Evolutionary conservation across 2,113 vertebrate genomes (phyloP), one percentile per base, ranked within the genome.

Genomic region (Sphaerodactylus townsendi): DNA sequence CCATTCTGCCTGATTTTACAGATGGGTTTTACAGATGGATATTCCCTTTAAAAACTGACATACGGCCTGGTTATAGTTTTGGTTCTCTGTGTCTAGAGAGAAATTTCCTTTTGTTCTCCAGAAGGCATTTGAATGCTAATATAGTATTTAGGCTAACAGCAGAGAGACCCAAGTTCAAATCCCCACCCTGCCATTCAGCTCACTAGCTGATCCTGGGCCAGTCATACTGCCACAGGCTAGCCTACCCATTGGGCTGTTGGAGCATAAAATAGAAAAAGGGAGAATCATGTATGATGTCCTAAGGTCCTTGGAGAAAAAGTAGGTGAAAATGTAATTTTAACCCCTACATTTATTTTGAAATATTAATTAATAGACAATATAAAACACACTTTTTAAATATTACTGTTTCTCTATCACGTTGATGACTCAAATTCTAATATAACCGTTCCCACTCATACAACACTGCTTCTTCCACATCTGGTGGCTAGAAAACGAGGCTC

Each of bases 1-100:
- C 35, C 50, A 35, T 79, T 90, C 46, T 79, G 28, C 72, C 89
- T 88, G 72, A 74, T 88, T 92, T 93, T 92, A 85, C 87, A 85
- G 13, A 56, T 83, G 77, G 37, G 64, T 87, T 86, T 70, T 59
- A n/a, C 56, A 13, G 48, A 23, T 28, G 33, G 30, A 35, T 8
- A 50, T 84, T 76, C 30, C 70, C 10, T 33, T 19, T 25, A 62
- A 70, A 77, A 73, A 77, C 10, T 46, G 83, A 30, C 53, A 48
- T 37, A 79, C 5, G 30, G 25, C 41, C 64, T 33, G 46, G 15
- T 79, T 13, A 46, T 64, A 62, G 39, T 89, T 19, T 2, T 79
- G 74, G 30, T 73, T 59, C 78, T 77, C 83, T 53, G 62, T 62
- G 78, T 89, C 79, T 33, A 82, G 46, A 83, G 30, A 90, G 76